Base-by-base conservation (phyloP, 2,113 vertebrate species). In the Procavia capensis region DNA sequence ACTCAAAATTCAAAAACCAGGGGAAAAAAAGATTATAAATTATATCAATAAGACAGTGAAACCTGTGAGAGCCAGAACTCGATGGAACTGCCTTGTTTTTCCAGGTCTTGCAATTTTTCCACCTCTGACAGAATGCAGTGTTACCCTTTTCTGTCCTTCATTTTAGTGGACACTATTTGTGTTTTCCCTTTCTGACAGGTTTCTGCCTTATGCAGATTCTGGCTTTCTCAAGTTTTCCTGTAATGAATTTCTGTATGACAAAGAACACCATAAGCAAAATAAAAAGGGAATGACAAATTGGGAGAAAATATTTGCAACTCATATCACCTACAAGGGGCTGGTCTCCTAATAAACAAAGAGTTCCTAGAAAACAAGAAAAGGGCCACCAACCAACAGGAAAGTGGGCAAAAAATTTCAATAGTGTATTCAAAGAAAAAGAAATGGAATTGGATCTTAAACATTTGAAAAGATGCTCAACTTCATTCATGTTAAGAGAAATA, bases 301-400 rank as follows among this genome's bases (percentile, higher is more conserved):
- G 25, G 72, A 96, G 63, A 89, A 45, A 54, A 57, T 34, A 22
- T 16, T 41, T 36, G 29, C 14, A 45, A 36, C 59, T 70, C 41
- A 27, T 17, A 8, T 31, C 59, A 54, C 68, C 17, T 3, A 72
- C 61, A 27, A 90, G 80, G 85, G 31, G 45, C 59, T 57, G 1
- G 5, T 80, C 79, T 93, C 54, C 20, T 63, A 13, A 68, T 22
- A 89, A 7, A 29, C 61, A 54, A 88, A 95, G 78, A 68, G 43
- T 78, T 36, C 47, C 68, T 64, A 20, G 76, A 54, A 95, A 74
- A 64, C 39, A 94, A 57, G 31, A 63, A 84, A 79, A 95, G 70
- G 39, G 43, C 5, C 4, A 59, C 11, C 5, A 14, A 59, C 25
- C 43, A 20, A 31, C 0, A 43, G 64, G 66, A 75, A 92, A 90